phyloP scores from a whole-genome alignment of 2,113 vertebrate species.

The Crocuta crocuta region DNA sequence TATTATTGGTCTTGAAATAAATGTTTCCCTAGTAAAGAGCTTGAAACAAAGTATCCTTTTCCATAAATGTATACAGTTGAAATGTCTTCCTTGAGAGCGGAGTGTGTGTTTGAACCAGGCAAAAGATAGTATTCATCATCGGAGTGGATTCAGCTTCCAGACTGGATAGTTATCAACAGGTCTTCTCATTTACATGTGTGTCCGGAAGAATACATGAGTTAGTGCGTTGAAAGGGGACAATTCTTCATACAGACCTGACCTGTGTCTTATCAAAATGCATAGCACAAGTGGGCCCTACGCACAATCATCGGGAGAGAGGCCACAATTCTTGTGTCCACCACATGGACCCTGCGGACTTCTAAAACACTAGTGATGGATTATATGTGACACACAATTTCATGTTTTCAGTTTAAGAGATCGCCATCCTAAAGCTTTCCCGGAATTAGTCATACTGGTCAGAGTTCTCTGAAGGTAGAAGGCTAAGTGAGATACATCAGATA shows the following conservation, averaged over 20 bases:
- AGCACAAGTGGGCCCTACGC: background rate
- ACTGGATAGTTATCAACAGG: background rate
- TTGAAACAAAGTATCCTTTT: background rate
- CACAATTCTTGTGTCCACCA: background rate
- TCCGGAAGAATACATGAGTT: background rate
- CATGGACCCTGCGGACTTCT: background rate
- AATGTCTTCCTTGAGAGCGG: background rate
- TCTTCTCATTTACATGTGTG: background rate
- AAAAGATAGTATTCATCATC: fast-evolving
- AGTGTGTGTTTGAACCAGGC: background rate
- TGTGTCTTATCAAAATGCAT: no score
- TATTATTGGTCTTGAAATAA: background rate
- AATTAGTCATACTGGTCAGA: background rate
- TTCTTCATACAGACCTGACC: background rate
- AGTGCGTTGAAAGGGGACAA: background rate
- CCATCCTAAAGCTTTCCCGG: background rate
- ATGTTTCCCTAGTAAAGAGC: background rate
- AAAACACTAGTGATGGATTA: background rate
- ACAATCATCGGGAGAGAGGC: background rate
- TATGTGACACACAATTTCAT: background rate
- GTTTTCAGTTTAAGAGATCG: background rate
- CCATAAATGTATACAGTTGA: background rate
- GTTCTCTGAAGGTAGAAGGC: background rate
- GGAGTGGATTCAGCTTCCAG: background rate
- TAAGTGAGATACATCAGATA: background rate